Evolutionary conservation across 1,140 invertebrate genomes (phyloP).

Genomic region (Heliconius congener): DNA sequence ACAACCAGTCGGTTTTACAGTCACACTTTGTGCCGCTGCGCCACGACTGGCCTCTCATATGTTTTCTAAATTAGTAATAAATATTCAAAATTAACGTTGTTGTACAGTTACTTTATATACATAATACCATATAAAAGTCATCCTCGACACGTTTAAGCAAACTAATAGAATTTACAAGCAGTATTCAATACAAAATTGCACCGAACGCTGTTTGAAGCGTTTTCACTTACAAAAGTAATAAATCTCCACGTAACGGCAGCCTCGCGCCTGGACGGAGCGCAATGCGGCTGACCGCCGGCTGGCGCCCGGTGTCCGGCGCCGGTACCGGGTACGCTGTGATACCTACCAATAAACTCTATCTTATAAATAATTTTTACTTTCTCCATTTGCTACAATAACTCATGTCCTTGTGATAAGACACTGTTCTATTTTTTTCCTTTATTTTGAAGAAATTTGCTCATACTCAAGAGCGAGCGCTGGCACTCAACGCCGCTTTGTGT

Average conservation of each 20-base stretch:
- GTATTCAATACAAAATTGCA: slow-evolving; percentile 6
- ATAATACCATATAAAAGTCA: not conserved
- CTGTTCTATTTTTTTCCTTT: no score
- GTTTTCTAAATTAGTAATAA: no score
- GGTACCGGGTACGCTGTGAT: not conserved
- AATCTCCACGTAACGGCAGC: slow-evolving; percentile 1
- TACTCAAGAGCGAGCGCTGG: no score
- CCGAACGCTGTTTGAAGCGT: not conserved
- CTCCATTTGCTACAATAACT: not conserved
- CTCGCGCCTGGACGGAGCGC: not conserved
- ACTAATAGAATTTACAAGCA: not conserved
- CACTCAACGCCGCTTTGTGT: no score
- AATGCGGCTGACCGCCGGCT: not conserved
- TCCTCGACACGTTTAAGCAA: not conserved
- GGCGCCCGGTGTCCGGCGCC: not conserved
- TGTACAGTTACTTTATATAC: no score
- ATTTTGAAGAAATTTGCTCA: no score
- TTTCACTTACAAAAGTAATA: slow-evolving; percentile 15
- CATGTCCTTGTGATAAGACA: no score
- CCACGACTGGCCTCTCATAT: no score
- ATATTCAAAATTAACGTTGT: no score
- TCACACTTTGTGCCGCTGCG: no score
- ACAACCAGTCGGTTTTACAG: no score
- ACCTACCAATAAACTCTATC: not conserved
- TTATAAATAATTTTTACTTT: not conserved